Conservation (phyloP, 30 jellyfish, hydroid and myxozoan genomes). For the Turritopsis dohrnii region DNA sequence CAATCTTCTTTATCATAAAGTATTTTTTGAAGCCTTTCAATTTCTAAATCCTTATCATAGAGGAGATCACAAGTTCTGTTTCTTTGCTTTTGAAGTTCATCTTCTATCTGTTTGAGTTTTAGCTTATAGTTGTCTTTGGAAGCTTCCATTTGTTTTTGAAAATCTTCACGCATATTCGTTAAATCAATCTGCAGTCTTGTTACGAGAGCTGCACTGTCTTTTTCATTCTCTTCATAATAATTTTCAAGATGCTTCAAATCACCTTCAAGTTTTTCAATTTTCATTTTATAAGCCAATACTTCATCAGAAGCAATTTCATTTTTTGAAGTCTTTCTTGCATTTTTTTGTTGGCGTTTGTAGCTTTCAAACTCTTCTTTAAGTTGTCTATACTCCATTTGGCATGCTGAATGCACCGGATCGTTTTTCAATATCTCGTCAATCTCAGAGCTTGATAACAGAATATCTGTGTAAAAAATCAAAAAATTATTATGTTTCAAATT, state of each 20-base stretch:
- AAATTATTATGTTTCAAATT: neutral
- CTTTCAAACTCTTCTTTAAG: constrained; percentile 74
- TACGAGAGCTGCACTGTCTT: constrained; percentile 38
- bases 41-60: constrained; percentile 77
- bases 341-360: constrained; percentile 36
- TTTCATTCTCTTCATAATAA: constrained; percentile 56
- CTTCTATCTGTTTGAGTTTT: constrained; percentile 34
- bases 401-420: constrained; percentile 77
- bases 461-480: constrained; percentile 10
- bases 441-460: constrained; percentile 48
- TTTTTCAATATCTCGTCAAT: constrained; percentile 59
- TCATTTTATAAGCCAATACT: constrained; percentile 25
- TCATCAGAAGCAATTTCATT: constrained; percentile 32
- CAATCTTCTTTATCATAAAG: constrained; percentile 13
- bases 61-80: constrained; percentile 58
- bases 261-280: constrained; percentile 39
- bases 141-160: constrained; percentile 25
- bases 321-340: neutral
- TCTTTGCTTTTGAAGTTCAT: constrained; percentile 59
- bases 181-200: constrained; percentile 57
- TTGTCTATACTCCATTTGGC: constrained; percentile 72
- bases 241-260: constrained; percentile 27
- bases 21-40: constrained; percentile 45
- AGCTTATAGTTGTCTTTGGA: constrained; percentile 29
- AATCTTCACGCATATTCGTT: constrained; percentile 48